Evolutionary conservation across 2,113 vertebrate species (phyloP), one percentile per base, ranked within the genome.

Genomic region (Myrmophylax atrothorax): DNA sequence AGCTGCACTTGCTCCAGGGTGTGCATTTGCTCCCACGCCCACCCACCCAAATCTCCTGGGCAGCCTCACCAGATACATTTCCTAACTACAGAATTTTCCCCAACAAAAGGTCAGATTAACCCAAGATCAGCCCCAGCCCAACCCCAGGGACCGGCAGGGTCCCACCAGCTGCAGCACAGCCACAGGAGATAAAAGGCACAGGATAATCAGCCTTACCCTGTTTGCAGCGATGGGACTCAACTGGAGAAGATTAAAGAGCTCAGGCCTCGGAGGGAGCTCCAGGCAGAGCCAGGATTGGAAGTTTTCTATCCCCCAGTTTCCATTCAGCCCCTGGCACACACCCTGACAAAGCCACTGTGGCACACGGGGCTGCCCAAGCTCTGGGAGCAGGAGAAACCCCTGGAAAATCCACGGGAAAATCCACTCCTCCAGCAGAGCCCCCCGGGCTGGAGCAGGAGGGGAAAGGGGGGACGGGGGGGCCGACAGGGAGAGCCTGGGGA

Each of bases 171-270:
- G 92, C 86, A 31, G 79, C 22, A 6, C 26, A 53, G 92, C 82
- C 75, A 26, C 18, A 7, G 56, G 52, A 96, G 92, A 80, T 37
- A 62, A 94, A 97, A 94, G 87, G 95, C 84, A 92, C 94, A 94
- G 81, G 70, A 86, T 86, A 95, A 95, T 94, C 93, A 97, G 95
- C 93, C 94, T 88, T 73, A 86, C 88, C 94, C 91, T 84, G 47
- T 74, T 81, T 93, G 56, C 94, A 67, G 90, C 18, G 88, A 92
- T 81, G 84, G 87, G 69, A 5, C 95, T 50, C 44, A 81, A 83
- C 59, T 7, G 70, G 64, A 93, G 90, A 33, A 94, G 93, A 89
- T 94, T 91, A 94, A 64, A 70, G 93, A 50, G 89, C 86, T 87
- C 63, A 89, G 95, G 90, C 50, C 67, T 59, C 38, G 0, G 25